Evolutionary conservation across 2,797 vertebrate genomes (phyloP).

Genomic region (Neomorphus geoffroyi): DNA sequence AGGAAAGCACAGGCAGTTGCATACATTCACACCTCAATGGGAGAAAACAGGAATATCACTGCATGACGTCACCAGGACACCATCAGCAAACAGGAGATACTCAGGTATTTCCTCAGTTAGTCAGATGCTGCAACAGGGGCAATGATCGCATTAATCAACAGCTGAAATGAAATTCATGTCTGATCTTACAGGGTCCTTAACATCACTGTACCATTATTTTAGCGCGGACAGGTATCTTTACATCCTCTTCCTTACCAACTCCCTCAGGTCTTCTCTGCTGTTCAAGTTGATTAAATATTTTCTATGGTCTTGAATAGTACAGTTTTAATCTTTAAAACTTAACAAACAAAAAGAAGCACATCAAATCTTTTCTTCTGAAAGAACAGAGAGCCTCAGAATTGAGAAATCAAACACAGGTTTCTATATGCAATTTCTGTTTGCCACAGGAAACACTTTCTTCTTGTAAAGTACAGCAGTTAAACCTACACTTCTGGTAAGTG

Average conservation of each 20-base stretch:
- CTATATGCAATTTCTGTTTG: not conserved
- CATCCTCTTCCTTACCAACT: not conserved
- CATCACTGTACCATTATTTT: not conserved
- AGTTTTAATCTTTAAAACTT: not conserved
- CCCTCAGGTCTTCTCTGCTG: not conserved
- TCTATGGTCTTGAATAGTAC: not conserved
- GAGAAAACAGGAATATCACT: not conserved
- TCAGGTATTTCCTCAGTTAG: not conserved
- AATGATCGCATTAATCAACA: not conserved
- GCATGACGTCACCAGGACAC: not conserved
- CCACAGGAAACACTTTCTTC: conserved; percentile 15
- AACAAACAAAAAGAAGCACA: not conserved
- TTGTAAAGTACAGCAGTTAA: not conserved
- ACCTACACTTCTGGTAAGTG: not conserved
- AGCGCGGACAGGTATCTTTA: not conserved
- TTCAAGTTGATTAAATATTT: not conserved
- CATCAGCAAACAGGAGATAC: not conserved
- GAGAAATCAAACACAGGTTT: not conserved
- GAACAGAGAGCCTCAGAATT: not conserved
- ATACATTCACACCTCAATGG: rapidly evolving
- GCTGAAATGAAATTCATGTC: not conserved
- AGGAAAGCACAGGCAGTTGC: not conserved
- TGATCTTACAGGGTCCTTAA: not conserved
- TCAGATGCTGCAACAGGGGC: not conserved
- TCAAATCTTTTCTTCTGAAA: not conserved